Conservation (phyloP, 2,113 vertebrate genomes). For the Phalacrocorax carbo region DNA sequence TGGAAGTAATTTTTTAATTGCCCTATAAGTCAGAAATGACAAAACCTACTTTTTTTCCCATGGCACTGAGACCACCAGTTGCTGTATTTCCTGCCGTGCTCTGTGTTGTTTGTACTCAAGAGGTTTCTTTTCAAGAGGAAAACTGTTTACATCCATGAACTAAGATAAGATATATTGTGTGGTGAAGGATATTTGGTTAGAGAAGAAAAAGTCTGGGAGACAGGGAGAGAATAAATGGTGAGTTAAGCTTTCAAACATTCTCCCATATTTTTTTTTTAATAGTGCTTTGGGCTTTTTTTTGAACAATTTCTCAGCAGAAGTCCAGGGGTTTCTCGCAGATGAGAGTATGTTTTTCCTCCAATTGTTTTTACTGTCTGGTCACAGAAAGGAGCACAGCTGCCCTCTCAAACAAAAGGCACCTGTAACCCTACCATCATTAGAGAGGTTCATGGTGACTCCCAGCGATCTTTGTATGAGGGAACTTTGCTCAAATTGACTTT, state of each 20-base stretch:
- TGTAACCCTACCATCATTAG: background rate
- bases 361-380: background rate
- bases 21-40: constrained; percentile 25
- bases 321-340: background rate
- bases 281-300: background rate
- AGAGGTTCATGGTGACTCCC: background rate
- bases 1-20: constrained; percentile 54
- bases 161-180: constrained; percentile 1
- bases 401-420: background rate
- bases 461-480: background rate
- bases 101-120: background rate
- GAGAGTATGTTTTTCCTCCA: background rate
- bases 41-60: background rate
- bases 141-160: background rate
- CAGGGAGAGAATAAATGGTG: background rate
- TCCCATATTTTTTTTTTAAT: background rate
- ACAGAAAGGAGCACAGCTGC: background rate
- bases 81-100: background rate
- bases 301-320: background rate
- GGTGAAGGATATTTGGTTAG: constrained; percentile 2
- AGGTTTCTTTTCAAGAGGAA: background rate
- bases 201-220: background rate
- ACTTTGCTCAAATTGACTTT: background rate
- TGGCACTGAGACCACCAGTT: constrained; percentile 7
- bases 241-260: constrained; percentile 5